These are phyloP conservation scores for Hippoglossus hippoglossus DNA, from an alignment of 2,797 vertebrate species.

Conservation along the genomic window DNA sequence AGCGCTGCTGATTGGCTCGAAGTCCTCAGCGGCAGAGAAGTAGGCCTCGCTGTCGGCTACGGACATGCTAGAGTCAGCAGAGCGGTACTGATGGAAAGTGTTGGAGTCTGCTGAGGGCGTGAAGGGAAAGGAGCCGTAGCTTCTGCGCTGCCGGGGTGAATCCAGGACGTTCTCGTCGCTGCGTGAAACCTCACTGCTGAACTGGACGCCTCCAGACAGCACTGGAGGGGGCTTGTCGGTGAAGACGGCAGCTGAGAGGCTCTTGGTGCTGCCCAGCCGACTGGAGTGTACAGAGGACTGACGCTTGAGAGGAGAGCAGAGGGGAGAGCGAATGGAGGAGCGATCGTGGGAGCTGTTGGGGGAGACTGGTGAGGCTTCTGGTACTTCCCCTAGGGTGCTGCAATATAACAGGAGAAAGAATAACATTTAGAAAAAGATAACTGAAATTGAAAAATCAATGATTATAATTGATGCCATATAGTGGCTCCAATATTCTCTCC, in stretches of 20 bases:
- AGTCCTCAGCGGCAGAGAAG: slow-evolving; percentile 97
- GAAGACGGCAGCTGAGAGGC: slow-evolving; percentile 94
- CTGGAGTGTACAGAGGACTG: slow-evolving; percentile 94
- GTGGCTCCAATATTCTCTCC: no score
- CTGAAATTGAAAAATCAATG: no score
- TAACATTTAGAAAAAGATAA: not conserved
- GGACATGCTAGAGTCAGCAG: slow-evolving; percentile 97
- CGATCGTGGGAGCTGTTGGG: slow-evolving; percentile 89
- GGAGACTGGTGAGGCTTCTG: slow-evolving; percentile 87
- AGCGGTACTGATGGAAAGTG: slow-evolving; percentile 98
- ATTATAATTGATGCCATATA: no score
- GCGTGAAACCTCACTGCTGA: slow-evolving; percentile 95
- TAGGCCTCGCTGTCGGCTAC: slow-evolving; percentile 98
- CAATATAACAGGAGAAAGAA: slow-evolving; percentile 1
- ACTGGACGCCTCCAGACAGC: slow-evolving; percentile 90
- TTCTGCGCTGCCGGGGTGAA: slow-evolving; percentile 95
- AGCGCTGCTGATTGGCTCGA: slow-evolving; percentile 94
- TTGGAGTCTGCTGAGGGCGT: slow-evolving; percentile 96
- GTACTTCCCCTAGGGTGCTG: slow-evolving; percentile 85
- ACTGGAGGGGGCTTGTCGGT: slow-evolving; percentile 90
- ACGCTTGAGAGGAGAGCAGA: slow-evolving; percentile 92
- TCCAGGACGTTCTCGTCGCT: slow-evolving; percentile 97
- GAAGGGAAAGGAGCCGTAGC: slow-evolving; percentile 97
- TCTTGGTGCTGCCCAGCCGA: slow-evolving; percentile 96
- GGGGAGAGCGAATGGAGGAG: slow-evolving; percentile 89